Evolutionary conservation across 2,113 vertebrate species (phyloP).

Genomic region (Corythaixoides concolor): DNA sequence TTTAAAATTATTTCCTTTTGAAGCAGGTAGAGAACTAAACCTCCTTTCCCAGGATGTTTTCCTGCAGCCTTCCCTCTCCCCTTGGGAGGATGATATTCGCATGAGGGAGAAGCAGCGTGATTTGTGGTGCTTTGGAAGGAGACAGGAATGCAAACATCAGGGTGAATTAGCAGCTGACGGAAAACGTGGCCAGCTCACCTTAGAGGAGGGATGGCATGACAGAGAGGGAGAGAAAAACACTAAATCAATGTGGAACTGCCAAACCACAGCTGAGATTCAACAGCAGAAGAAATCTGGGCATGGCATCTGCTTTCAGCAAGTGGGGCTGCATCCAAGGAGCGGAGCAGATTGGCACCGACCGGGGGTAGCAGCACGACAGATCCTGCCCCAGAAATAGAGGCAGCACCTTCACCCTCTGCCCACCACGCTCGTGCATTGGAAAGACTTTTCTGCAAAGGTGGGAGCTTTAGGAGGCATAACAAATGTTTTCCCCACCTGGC

Average conservation of each 20-base stretch:
- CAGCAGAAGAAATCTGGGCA: constrained; percentile 43
- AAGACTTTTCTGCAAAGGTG: background rate
- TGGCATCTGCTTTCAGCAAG: constrained; percentile 41
- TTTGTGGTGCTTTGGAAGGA: background rate
- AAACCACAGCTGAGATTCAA: constrained; percentile 46
- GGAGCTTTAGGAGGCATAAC: background rate
- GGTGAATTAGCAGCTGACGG: constrained; percentile 1
- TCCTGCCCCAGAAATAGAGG: constrained; percentile 4
- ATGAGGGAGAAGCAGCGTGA: background rate
- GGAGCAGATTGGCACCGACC: background rate
- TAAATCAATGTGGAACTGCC: constrained; percentile 34
- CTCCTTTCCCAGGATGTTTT: background rate
- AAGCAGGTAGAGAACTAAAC: background rate
- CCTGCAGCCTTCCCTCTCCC: background rate
- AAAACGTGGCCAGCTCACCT: constrained; percentile 28
- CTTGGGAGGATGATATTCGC: background rate
- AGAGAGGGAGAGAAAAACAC: constrained; percentile 10
- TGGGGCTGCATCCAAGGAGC: background rate
- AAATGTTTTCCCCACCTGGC: constrained; percentile 31
- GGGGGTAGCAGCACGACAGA: background rate
- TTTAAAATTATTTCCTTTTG: background rate
- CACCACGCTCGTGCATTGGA: fast-evolving
- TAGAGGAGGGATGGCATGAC: constrained; percentile 27
- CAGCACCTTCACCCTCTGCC: background rate
- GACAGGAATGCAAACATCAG: background rate